These are phyloP conservation scores for Ploceus nigricollis DNA, from an alignment of 2,113 vertebrate species.

Conservation along the genomic window DNA sequence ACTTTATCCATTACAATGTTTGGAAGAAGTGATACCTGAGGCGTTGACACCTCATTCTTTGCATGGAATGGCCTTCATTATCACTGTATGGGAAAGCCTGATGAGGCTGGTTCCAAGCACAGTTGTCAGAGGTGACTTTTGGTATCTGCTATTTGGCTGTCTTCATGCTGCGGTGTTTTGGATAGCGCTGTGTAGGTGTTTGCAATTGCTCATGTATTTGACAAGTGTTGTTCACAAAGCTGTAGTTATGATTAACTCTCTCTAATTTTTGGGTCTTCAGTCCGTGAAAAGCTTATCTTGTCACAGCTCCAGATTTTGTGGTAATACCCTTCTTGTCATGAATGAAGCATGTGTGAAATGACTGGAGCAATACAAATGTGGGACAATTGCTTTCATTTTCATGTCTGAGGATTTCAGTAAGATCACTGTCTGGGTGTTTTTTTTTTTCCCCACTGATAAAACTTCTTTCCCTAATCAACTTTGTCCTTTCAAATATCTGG, in stretches of 20 bases:
- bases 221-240: neutral
- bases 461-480: neutral
- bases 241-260: neutral
- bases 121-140: neutral
- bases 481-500: neutral
- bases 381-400: neutral
- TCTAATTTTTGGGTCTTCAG: neutral
- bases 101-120: neutral
- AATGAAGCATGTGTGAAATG: neutral
- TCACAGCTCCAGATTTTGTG: constrained; percentile 2
- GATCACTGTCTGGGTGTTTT: neutral
- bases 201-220: neutral
- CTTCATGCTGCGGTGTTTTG: neutral
- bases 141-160: neutral
- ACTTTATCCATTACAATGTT: neutral
- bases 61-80: neutral
- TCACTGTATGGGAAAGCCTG: neutral
- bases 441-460: neutral
- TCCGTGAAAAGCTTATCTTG: neutral
- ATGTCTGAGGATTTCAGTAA: neutral
- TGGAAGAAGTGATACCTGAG: neutral
- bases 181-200: neutral
- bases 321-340: neutral
- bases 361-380: neutral
- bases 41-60: neutral